phyloP scores from a whole-genome alignment of 1,140 invertebrate genomes.

The Ganaspis sp. region DNA sequence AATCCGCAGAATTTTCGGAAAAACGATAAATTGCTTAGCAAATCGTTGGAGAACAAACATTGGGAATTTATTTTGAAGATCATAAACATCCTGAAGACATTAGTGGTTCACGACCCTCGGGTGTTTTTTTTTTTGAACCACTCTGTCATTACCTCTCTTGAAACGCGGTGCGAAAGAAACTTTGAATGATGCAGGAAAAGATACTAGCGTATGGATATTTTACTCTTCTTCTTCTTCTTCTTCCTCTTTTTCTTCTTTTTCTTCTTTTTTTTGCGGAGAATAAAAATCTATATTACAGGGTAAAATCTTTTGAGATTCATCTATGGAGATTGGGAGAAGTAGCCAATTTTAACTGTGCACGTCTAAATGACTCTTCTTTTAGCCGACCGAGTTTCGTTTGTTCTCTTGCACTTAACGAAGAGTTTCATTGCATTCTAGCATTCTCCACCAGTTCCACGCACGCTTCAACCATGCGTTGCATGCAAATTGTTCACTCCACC shows the following conservation, averaged over 20 bases:
- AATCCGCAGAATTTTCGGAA: background rate
- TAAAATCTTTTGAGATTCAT: conserved; percentile 27
- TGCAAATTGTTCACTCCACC: conserved; percentile 31
- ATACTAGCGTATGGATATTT: background rate
- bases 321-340: conserved; percentile 31
- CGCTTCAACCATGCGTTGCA: conserved; percentile 35
- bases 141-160: conserved; percentile 28
- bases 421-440: conserved; percentile 55
- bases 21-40: background rate
- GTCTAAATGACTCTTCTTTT: conserved; percentile 51
- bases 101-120: conserved; percentile 10
- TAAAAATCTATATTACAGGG: background rate
- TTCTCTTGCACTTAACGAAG: conserved; percentile 45
- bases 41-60: background rate
- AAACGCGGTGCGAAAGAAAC: conserved; percentile 16
- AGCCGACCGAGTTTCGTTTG: conserved; percentile 53
- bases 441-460: conserved; percentile 21
- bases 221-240: background rate
- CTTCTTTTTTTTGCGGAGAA: background rate
- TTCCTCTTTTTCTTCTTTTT: too few species aligned
- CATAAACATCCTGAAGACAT: conserved; percentile 27
- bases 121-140: conserved; percentile 14
- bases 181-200: background rate
- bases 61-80: conserved; percentile 19
- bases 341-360: conserved; percentile 55